Percentiles rank a stretch among this genome's conserved stretches.
Conservation (phyloP, 2,888 invertebrate species). For the Andricus curvator region DNA sequence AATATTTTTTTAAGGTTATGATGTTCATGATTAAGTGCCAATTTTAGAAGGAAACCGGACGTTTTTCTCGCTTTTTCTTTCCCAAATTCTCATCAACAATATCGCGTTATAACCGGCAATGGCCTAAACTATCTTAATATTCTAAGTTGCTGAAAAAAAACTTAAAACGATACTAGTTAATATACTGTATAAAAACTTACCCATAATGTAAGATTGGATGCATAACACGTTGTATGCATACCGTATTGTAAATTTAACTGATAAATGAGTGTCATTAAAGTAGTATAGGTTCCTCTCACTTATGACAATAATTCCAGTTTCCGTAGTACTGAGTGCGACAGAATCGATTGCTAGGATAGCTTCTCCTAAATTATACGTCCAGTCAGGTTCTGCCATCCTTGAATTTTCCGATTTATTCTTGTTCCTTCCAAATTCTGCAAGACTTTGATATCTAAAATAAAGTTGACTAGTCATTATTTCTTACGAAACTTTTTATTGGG, state of each 20-base stretch:
- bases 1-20: no score
- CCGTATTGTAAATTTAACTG: constrained; percentile 88
- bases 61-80: no score
- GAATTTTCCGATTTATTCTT: constrained; percentile 62
- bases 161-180: no score
- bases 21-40: no score
- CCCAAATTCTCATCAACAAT: no score
- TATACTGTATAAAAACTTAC: constrained; percentile 66
- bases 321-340: constrained; percentile 82
- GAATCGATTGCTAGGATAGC: constrained; percentile 83
- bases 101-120: no score
- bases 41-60: no score
- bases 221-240: constrained; percentile 91
- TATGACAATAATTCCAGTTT: constrained; percentile 87
- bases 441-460: constrained; percentile 74
- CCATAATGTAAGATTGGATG: constrained; percentile 86
- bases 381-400: constrained; percentile 86
- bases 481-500: no score
- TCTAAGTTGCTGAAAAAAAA: no score
- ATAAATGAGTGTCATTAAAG: constrained; percentile 87
- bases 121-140: no score
- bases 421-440: constrained; percentile 74
- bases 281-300: constrained; percentile 92
- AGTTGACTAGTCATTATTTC: neutral
- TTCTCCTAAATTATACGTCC: constrained; percentile 91